phyloP scores from a whole-genome alignment of 2,113 vertebrate species.

The Chloebia gouldiae region DNA sequence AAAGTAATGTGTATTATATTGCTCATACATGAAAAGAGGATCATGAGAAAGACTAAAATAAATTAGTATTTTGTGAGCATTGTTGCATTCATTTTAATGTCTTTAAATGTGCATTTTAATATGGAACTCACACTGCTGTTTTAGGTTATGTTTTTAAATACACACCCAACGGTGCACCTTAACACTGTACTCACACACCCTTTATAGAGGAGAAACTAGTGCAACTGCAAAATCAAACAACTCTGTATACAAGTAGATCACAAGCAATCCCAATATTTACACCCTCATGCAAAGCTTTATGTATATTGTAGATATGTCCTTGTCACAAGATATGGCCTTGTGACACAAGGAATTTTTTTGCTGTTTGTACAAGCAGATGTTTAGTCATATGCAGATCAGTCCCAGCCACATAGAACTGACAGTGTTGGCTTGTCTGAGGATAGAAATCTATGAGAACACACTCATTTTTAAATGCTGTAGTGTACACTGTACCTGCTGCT shows the following conservation, averaged over 20 bases:
- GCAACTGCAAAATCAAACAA: not conserved
- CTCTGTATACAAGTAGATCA: not conserved
- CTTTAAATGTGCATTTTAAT: slow-evolving; percentile 12
- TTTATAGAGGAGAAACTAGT: not conserved
- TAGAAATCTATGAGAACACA: not conserved
- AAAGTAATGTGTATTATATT: not conserved
- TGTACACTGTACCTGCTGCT: not conserved
- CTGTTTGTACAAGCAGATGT: not conserved
- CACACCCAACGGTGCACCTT: not conserved
- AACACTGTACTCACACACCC: not conserved
- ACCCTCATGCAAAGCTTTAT: not conserved
- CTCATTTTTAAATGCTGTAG: not conserved
- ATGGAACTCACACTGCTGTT: not conserved
- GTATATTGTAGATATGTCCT: not conserved
- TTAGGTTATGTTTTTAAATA: slow-evolving; percentile 1
- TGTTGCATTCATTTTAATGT: not conserved
- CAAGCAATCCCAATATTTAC: not conserved
- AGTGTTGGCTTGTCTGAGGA: not conserved
- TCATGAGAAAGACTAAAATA: slow-evolving; percentile 17
- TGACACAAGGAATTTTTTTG: not conserved
- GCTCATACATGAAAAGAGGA: not conserved
- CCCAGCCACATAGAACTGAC: not conserved
- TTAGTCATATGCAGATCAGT: not conserved
- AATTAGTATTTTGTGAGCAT: not conserved
- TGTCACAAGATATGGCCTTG: not conserved